Evolutionary conservation across 2,113 vertebrate species (phyloP), one percentile per base, ranked within the genome.

Genomic region (Tautogolabrus adspersus): DNA sequence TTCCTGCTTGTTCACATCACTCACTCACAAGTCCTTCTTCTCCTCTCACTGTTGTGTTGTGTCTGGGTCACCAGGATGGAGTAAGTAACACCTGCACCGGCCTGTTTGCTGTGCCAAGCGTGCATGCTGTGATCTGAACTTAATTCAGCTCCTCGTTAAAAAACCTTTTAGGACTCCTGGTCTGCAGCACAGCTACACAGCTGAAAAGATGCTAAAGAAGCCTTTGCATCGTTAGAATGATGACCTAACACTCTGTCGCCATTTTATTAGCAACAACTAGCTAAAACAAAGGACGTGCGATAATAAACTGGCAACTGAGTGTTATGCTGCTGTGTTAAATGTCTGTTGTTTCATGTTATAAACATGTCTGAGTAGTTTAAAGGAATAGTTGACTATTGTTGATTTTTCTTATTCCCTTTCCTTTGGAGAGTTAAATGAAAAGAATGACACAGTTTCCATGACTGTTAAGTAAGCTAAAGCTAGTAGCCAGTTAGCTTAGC

Each of bases 41-140:
- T 94, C 87, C 91, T 88, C 80, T 92, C 52, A 75, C 90, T 95
- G 94, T 97, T 93, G 93, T 93, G 94, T 92, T 92, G 66, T 90
- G 87, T 92, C 93, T 93, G 93, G 92, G 89, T 87, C 94, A 84
- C 94, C 97, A 98, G 97, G 94, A 95, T 91, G 94, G 94, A 94
- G 97, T 97, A 97, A 98, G 97, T 98, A 93, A 96, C 94, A 88
- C 84, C 91, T 85, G 83, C 80, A 57, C 73, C 82, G 73, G 75
- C 89, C 76, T 59, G 84, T 95, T 91, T 96, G 95, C 94, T 89
- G 94, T 96, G 95, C 87, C 83, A 57, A 34, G 63, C 79, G 90
- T 93, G 96, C 96, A 95, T 96, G 96, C 83, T 87, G 82, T 84
- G 82, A 93, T 94, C 92, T 81, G 84, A 89, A 84, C 79, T 65